Base-by-base conservation (phyloP, 2,888 invertebrate genomes). In the Cheilosia impressa region DNA sequence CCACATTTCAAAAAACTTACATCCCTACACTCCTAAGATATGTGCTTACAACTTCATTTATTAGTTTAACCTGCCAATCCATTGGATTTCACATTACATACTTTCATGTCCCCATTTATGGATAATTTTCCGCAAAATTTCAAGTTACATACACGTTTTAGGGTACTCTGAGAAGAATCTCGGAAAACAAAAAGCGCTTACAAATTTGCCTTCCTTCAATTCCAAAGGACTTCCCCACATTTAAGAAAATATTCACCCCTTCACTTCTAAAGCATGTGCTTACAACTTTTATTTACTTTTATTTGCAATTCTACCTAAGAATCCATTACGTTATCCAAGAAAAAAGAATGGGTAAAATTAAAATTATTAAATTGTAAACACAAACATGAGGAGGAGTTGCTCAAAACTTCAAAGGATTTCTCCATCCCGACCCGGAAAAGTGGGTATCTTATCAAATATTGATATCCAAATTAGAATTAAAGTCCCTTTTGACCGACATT, bases 401-500 rank as follows among this genome's bases (percentile, higher is more conserved):
- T 22, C 1, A 52, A 1, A 24, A 52, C 24, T 15, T 15, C 52
- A 27, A 24, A 15, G 24, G 15, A 5, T 24, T 24, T 15, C 22
- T 15, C 19, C 19, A 22, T 2, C 45, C 17, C 13, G 17, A 1
- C 1, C 52, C 22, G 1, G 15, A 2, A 17, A 24, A 22, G 24
- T 38, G 52, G 22, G 10, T 24, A 50, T 10, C 55, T 55, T 55
- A 55, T 34, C 55, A 55, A 69, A 38, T 69, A 45, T 69, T 60
- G 69, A 65, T 57, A 66, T 50, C 62, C 58, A 66, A 60, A 60
- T 68, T 73, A 58, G 38, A 76, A 75, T 69, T 76, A 71, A 80
- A 84, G 80, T 76, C 73, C 80, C 58, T 79, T 83, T 53, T 15
- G 38, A 63, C 50, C 68, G 63, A 38, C 71, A 76, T 85, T 81